phyloP scores from a whole-genome alignment of 2,888 invertebrate species.

The Tachina fera region DNA sequence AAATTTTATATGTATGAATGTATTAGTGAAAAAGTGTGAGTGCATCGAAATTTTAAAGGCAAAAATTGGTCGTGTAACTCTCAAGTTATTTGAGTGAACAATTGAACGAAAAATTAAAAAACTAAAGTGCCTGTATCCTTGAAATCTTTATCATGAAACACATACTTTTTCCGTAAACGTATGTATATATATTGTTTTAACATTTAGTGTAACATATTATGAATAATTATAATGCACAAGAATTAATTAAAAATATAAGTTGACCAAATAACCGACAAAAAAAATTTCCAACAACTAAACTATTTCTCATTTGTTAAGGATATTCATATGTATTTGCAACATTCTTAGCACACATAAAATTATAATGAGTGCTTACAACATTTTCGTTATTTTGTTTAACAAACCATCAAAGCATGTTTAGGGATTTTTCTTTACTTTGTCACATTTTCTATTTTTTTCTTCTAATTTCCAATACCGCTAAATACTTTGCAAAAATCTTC shows the following conservation, averaged over 20 bases:
- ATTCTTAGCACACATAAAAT: not conserved
- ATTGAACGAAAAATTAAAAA: too few relatives aligned
- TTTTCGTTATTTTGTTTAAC: not conserved
- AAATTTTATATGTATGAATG: too few relatives aligned
- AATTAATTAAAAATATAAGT: slow-evolving; percentile 24
- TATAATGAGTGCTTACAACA: not conserved
- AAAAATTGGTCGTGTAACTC: too few relatives aligned
- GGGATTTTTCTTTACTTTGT: not conserved
- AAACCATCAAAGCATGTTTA: not conserved
- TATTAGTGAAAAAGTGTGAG: too few relatives aligned
- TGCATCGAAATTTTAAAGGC: too few relatives aligned
- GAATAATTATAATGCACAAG: not conserved
- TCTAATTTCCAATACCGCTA: not conserved
- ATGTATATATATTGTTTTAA: not conserved
- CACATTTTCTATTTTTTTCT: not conserved
- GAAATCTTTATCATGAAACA: too few relatives aligned
- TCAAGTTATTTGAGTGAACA: too few relatives aligned
- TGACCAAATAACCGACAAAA: not conserved
- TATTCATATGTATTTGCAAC: not conserved
- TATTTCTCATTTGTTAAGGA: not conserved
- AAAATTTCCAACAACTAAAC: not conserved
- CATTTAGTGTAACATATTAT: not conserved
- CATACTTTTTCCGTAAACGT: too few relatives aligned
- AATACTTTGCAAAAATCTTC: not conserved
- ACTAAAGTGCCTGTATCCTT: too few relatives aligned